Base-by-base conservation (phyloP, 2,113 vertebrate species). In the Mus musculus region DNA sequence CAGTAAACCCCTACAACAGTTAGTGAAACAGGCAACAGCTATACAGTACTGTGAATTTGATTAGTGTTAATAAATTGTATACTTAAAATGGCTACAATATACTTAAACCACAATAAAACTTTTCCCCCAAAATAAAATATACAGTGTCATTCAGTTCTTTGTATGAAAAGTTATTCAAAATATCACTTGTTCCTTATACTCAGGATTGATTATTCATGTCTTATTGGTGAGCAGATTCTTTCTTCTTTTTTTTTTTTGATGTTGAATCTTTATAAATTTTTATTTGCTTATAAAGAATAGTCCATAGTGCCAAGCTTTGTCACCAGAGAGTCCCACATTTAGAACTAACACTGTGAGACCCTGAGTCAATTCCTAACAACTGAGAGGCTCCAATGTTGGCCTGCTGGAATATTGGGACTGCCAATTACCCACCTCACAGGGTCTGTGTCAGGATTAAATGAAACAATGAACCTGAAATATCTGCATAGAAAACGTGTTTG, bases 91-190 rank as follows among this genome's bases (percentile, higher is more conserved):
- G n/a, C n/a, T 14, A 84, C 24, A 39, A 84, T 63, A 63, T 63
- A 28, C 56, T 84, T 42, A 28, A 42, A 7, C 81, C 59, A 85
- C 59, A 42, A 63, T 42, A 63, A 28, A 84, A 84, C 7, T 82
- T 28, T 28, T 28, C n/a, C 22, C 2, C 12, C 24, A 30, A 84
- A 84, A 30, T 84, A 65, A 85, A 85, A 65, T 85, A 46, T 9
- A 19, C 26, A 63, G 33, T 76, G 24, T 84, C 36, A 78, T 89
- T 49, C 33, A 76, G 20, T 84, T 95, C 54, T 94, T 94, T 82
- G 8, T 63, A 7, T 72, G 59, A 59, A 93, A 97, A 89, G 1
- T 10, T 81, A 69, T 69, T 95, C 33, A 30, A 19, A 22, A 52
- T 90, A 71, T 72, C 54, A 92, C 11, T 59, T 56, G 92, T 46